Percentiles rank a stretch among this genome's conserved stretches.
phyloP scores from a whole-genome alignment of 1,140 invertebrate genomes.

The Elysia chlorotica region DNA sequence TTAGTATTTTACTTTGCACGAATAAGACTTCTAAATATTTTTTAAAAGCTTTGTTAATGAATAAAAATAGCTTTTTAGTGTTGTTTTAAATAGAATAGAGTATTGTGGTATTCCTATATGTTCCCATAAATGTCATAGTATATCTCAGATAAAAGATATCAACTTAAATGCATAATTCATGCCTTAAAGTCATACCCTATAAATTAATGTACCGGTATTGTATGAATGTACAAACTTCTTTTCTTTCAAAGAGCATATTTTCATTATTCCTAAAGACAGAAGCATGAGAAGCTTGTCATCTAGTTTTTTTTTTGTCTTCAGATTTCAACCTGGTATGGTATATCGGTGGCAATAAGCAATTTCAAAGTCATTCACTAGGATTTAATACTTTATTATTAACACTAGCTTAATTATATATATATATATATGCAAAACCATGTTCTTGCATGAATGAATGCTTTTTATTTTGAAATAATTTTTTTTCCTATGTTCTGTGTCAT shows the following conservation, averaged over 20 bases:
- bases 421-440: too few species aligned
- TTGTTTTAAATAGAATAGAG: too few species aligned
- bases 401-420: too few species aligned
- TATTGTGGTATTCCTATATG: background rate
- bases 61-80: too few species aligned
- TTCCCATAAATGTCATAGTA: background rate
- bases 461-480: background rate
- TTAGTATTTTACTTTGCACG: too few species aligned
- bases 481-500: too few species aligned
- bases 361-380: background rate
- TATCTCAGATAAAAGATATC: background rate
- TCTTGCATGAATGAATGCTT: background rate
- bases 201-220: background rate
- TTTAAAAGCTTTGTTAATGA: too few species aligned
- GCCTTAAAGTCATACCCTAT: background rate
- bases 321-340: background rate
- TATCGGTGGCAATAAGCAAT: background rate
- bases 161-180: background rate
- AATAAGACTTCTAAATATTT: too few species aligned
- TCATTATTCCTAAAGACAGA: too few species aligned
- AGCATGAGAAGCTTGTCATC: background rate
- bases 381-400: background rate
- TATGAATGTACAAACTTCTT: background rate
- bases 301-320: background rate
- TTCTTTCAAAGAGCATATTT: background rate